phyloP scores from a whole-genome alignment of 1,140 invertebrate genomes.

The Bombus waltoni region DNA sequence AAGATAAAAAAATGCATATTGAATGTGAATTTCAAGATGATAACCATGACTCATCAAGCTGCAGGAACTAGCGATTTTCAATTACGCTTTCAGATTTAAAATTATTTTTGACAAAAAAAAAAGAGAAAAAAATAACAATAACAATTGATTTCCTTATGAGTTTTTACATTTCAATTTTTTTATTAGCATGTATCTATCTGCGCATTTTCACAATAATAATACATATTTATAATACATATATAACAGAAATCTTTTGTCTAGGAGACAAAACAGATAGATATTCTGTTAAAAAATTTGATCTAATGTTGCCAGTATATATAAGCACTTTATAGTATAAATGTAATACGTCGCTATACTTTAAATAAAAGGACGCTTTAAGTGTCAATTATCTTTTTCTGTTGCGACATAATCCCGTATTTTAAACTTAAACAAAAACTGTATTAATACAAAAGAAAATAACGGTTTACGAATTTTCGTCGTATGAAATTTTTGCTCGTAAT shows the following conservation, averaged over 20 bases:
- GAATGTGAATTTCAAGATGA: conserved; percentile 3
- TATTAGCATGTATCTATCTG: conserved; percentile 47
- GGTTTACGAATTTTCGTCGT: conserved; percentile 11
- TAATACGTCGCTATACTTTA: conserved; percentile 36
- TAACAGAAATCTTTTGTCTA: conserved; percentile 49
- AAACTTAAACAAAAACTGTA: conserved; percentile 29
- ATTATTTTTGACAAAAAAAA: conserved; percentile 12
- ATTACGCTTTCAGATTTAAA: neutral
- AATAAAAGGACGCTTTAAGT: conserved; percentile 51
- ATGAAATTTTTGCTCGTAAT: conserved; percentile 10
- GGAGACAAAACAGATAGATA: conserved; percentile 32
- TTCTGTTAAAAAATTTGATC: conserved; percentile 52
- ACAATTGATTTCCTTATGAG: conserved; percentile 8
- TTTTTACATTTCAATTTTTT: conserved; percentile 43
- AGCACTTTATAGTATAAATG: conserved; percentile 40
- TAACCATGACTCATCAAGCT: neutral
- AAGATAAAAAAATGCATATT: neutral
- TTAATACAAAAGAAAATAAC: conserved; percentile 12
- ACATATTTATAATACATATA: conserved; percentile 54
- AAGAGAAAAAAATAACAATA: conserved; percentile 32
- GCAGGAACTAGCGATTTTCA: neutral
- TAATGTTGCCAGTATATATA: conserved; percentile 40
- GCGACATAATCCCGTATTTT: conserved; percentile 5
- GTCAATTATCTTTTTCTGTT: conserved; percentile 23
- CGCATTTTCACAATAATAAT: conserved; percentile 55